Conservation (phyloP, 2,113 vertebrate genomes). For the Pycnonotus jocosus region DNA sequence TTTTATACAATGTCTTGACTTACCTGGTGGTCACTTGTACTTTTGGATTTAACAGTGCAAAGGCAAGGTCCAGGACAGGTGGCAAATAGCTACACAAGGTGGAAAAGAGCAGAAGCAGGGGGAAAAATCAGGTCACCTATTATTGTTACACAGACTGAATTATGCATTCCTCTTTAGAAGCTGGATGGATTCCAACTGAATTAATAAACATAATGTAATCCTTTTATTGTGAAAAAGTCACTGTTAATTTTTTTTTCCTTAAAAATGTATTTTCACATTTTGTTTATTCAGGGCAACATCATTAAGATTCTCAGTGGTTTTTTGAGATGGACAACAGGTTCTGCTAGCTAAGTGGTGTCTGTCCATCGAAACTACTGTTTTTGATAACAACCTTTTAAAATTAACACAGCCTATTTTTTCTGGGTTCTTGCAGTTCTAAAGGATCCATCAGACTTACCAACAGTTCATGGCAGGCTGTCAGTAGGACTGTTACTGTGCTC, state of each 20-base stretch:
- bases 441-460: not conserved
- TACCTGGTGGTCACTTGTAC: not conserved
- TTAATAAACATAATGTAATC: not conserved
- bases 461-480: not conserved
- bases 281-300: not conserved
- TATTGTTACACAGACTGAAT: not conserved
- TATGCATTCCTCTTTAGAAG: not conserved
- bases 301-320: not conserved
- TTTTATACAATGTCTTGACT: not conserved
- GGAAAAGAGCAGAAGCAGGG: not conserved
- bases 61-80: not conserved
- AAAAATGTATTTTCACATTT: not conserved
- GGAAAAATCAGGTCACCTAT: not conserved
- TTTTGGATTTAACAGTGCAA: not conserved
- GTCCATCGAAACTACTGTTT: not conserved
- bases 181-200: not conserved
- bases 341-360: not conserved
- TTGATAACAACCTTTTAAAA: not conserved
- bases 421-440: not conserved
- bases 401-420: not conserved
- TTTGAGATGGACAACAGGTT: not conserved
- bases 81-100: not conserved
- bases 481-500: not conserved
- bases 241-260: not conserved
- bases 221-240: not conserved